Base-by-base conservation (phyloP, 2,113 vertebrate species). In the Pagrus major region DNA sequence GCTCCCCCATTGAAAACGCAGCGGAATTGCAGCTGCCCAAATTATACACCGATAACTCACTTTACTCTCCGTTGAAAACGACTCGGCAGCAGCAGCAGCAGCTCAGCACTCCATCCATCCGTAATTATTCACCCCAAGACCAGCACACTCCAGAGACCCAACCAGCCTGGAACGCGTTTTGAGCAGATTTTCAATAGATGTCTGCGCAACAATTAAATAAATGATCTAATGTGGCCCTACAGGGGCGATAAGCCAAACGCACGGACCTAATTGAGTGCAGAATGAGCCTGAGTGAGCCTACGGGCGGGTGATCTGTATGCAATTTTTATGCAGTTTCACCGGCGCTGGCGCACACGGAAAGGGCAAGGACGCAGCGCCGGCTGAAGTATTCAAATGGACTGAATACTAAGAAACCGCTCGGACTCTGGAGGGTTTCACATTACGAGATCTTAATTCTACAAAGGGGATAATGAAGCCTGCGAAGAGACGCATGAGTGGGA, bases 21-120 rank as follows among this genome's bases (percentile, higher is more conserved):
- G 76, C 49, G 31, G 81, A 91, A 83, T 87, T 86, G 80, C 88
- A 90, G 86, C 83, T 75, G 80, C 56, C 51, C 77, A 77, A 81
- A 85, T 80, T 73, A 75, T 55, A 77, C 75, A 77, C 74, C 60
- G 31, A 88, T 73, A 78, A 84, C 74, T 89, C 81, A 80, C 63
- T 85, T 47, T 54, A 58, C 46, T 21, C 54, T 44, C 9, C 27
- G 10, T 20, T 68, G 65, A 74, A 71, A 68, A 54, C 56, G 51
- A 63, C 49, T 60, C 42, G 65, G 18, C 52, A 59, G 61, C 46
- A 27, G 46, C 42, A 69, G 18, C 52, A 59, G 61, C 46, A 27
- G 46, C 74, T 52, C 65, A 55, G n/a, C 5, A 8, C 73, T 69
- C n/a, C 59, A 54, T 67, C 72, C 47, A 60, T 25, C 46, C 69